A percentile compares a stretch with the other conserved stretches of the same genome.
phyloP scores from a whole-genome alignment of 2,113 vertebrate species.

The Apus apus region DNA sequence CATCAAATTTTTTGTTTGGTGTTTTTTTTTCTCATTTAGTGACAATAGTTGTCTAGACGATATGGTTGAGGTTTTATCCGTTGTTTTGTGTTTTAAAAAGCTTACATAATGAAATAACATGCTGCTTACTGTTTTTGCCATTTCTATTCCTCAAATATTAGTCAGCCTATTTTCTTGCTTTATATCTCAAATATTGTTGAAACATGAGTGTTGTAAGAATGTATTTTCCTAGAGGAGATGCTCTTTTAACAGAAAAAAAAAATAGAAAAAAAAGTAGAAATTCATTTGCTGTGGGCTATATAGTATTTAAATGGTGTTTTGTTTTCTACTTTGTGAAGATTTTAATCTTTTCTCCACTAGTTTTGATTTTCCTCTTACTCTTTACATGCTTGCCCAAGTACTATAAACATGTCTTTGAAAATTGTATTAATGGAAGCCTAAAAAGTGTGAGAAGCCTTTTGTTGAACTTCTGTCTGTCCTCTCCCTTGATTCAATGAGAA shows the following conservation, averaged over 20 bases:
- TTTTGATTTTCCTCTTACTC: background rate
- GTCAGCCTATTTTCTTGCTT: background rate
- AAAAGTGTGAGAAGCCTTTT: background rate
- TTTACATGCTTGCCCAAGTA: background rate
- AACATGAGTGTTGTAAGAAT: background rate
- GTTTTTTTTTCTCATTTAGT: background rate
- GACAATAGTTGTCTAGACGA: background rate
- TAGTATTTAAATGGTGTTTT: background rate
- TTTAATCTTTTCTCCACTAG: background rate
- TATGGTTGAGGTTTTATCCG: background rate
- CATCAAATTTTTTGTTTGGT: background rate
- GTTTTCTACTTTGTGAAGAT: background rate
- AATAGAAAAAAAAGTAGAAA: background rate
- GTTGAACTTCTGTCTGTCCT: background rate
- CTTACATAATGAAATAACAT: background rate
- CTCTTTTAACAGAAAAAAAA: background rate
- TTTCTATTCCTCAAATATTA: background rate
- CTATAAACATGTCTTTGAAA: background rate
- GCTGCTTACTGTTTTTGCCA: background rate
- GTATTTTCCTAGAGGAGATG: background rate
- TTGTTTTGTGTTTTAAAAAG: background rate
- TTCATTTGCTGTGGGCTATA: background rate
- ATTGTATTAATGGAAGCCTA: background rate
- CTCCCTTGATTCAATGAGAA: background rate
- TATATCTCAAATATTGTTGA: background rate